Conservation (phyloP, 2,113 vertebrate genomes). For the Xiphophorus maculatus region DNA sequence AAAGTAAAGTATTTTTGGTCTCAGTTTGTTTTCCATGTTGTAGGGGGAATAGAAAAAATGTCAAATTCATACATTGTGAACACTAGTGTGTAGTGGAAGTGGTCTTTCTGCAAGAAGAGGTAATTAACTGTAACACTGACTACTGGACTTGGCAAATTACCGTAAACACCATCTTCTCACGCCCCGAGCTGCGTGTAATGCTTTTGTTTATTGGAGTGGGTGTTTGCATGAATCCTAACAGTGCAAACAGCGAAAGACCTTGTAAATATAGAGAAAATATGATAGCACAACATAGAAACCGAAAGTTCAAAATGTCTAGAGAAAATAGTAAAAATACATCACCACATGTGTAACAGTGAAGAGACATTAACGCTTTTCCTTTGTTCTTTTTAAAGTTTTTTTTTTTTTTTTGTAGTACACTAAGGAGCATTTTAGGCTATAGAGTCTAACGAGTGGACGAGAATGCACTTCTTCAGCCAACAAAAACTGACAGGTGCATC, state of each 20-base stretch:
- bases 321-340: background rate
- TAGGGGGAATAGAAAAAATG: background rate
- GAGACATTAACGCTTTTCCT: background rate
- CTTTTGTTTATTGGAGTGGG: constrained; percentile 17
- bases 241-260: background rate
- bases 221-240: background rate
- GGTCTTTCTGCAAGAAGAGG: constrained; percentile 14
- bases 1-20: background rate
- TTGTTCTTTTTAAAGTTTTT: background rate
- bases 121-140: constrained; percentile 47
- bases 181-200: background rate
- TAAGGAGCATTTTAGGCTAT: background rate
- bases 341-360: background rate
- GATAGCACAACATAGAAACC: background rate
- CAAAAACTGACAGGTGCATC: background rate
- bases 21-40: background rate
- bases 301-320: background rate
- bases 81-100: constrained; percentile 12
- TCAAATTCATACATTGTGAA: background rate
- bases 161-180: constrained; percentile 7
- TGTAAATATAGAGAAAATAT: background rate
- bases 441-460: background rate
- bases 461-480: background rate
- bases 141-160: constrained; percentile 14
- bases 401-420: background rate